A percentile compares a stretch with the other conserved stretches of the same genome.
Conservation (phyloP, 2,113 vertebrate species). For the Rhynchomys soricoides region DNA sequence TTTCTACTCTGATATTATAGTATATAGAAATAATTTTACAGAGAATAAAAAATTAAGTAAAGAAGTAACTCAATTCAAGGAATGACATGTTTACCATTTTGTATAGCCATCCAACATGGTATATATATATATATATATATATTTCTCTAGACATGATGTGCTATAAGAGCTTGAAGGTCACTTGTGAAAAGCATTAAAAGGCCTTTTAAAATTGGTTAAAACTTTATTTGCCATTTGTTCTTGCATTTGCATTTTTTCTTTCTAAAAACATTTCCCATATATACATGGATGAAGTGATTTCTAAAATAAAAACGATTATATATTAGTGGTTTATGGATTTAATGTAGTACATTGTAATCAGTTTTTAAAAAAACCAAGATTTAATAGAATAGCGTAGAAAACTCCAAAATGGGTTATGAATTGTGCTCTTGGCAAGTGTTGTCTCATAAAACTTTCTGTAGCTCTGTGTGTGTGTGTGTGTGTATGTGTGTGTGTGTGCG, state of each 20-base stretch:
- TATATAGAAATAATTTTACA: not conserved
- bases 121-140: too few species aligned
- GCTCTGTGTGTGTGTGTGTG: not conserved
- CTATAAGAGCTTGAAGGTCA: not conserved
- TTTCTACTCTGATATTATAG: not conserved
- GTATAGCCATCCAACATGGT: not conserved
- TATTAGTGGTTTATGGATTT: not conserved
- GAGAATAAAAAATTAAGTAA: not conserved
- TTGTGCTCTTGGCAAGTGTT: not conserved
- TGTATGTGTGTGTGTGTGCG: not conserved
- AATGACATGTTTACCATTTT: not conserved
- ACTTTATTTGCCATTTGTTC: conserved; percentile 20
- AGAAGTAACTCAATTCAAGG: not conserved
- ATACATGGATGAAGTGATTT: not conserved
- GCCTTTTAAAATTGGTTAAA: not conserved
- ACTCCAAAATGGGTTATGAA: not conserved
- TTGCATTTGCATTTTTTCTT: not conserved
- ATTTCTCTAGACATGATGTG: not conserved
- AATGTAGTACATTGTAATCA: not conserved
- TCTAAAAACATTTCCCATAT: not conserved
- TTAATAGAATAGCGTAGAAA: not conserved
- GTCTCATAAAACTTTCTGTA: not conserved
- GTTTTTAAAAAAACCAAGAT: not conserved
- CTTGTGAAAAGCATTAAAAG: not conserved
- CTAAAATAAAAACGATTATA: not conserved